Evolutionary conservation across 2,888 invertebrate genomes (phyloP).

Genomic region (Biston betularia): DNA sequence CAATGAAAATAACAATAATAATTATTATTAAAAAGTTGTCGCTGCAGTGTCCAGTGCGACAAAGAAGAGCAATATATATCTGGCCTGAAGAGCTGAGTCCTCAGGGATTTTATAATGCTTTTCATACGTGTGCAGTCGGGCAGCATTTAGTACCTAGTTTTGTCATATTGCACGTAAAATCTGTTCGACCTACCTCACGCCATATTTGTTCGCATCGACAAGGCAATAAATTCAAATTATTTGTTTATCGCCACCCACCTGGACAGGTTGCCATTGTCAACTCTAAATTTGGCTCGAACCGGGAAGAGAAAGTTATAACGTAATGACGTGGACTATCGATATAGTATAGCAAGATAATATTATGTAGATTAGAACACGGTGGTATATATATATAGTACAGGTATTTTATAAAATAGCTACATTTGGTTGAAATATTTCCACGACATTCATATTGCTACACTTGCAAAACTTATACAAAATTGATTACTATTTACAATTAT

Average conservation of each 20-base stretch:
- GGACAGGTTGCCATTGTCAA: constrained; percentile 35
- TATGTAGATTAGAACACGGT: background rate
- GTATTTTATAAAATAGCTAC: too few relatives aligned
- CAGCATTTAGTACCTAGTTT: background rate
- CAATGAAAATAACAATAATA: too few relatives aligned
- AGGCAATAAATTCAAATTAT: constrained; percentile 40
- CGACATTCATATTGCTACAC: too few relatives aligned
- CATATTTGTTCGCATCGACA: constrained; percentile 25
- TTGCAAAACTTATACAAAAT: too few relatives aligned
- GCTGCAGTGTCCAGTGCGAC: too few relatives aligned
- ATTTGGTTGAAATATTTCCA: too few relatives aligned
- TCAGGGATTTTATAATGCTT: too few relatives aligned
- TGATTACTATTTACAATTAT: too few relatives aligned
- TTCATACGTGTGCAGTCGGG: too few relatives aligned
- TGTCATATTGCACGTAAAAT: background rate
- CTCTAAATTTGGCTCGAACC: constrained; percentile 24
- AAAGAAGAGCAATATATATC: too few relatives aligned
- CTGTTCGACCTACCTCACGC: constrained; percentile 9
- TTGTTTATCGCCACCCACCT: constrained; percentile 42
- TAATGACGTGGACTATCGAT: background rate
- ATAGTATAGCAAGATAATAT: background rate
- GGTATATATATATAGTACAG: background rate
- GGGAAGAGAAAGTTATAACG: constrained; percentile 39
- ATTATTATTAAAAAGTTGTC: too few relatives aligned
- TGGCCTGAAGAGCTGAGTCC: too few relatives aligned